Conservation (phyloP, 1,140 invertebrate species). For the Hycleus cichorii region DNA sequence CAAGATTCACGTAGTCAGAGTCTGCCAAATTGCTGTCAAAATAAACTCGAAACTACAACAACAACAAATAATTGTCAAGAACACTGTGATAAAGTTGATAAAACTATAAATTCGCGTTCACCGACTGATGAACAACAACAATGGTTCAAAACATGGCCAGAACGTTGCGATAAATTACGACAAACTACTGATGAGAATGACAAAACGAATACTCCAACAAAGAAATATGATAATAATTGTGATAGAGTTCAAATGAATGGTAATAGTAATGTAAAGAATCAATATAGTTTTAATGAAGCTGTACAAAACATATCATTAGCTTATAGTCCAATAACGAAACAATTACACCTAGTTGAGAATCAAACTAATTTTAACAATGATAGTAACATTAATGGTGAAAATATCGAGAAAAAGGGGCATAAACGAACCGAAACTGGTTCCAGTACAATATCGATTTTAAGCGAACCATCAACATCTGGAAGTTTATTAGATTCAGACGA, state of each 20-base stretch:
- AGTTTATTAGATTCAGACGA: slow-evolving; percentile 45
- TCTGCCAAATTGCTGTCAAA: slow-evolving; percentile 16
- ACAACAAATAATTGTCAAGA: no score
- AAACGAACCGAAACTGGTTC: slow-evolving; percentile 42
- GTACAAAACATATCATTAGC: slow-evolving; percentile 48
- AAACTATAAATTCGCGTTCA: no score
- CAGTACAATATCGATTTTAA: slow-evolving; percentile 47
- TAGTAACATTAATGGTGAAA: slow-evolving; percentile 5
- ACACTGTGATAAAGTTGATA: no score
- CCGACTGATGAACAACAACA: slow-evolving; percentile 21
- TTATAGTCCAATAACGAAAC: slow-evolving; percentile 46
- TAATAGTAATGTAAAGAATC: slow-evolving; percentile 18
- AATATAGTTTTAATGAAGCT: slow-evolving; percentile 43
- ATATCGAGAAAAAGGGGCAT: slow-evolving; percentile 42
- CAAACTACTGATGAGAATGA: slow-evolving; percentile 14
- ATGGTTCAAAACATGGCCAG: slow-evolving; percentile 43
- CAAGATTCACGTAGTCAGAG: slow-evolving; percentile 27
- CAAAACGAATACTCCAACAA: slow-evolving; percentile 14
- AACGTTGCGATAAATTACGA: slow-evolving; percentile 37
- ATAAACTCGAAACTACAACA: no score
- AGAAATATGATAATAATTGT: slow-evolving; percentile 12
- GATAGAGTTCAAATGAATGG: slow-evolving; percentile 19
- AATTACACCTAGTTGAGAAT: slow-evolving; percentile 39
- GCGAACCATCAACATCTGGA: slow-evolving; percentile 45
- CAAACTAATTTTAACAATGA: slow-evolving; percentile 2